phyloP scores from a whole-genome alignment of 2,888 invertebrate genomes.

The Capitulum mitella region DNA sequence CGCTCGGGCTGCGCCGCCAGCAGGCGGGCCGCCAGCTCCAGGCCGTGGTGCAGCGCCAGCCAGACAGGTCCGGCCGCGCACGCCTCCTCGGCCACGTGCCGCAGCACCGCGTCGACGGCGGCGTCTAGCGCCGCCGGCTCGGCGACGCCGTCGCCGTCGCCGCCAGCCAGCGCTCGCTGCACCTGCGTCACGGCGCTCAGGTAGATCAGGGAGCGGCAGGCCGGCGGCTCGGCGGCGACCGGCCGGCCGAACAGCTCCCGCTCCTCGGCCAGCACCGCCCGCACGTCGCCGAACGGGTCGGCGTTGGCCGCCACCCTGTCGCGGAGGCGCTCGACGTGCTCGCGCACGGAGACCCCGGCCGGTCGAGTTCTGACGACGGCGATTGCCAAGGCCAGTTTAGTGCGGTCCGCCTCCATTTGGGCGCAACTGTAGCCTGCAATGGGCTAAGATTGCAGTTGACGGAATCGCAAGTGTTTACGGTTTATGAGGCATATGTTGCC shows the following conservation, averaged over 20 bases:
- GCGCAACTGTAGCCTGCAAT: neutral
- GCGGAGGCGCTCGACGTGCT: neutral
- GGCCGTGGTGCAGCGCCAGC: slow-evolving; percentile 1
- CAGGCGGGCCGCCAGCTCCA: neutral
- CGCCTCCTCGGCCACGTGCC: neutral
- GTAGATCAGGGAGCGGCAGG: neutral
- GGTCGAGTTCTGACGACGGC: neutral
- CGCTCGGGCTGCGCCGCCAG: neutral
- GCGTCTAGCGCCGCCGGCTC: neutral
- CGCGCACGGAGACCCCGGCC: neutral
- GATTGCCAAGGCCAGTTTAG: neutral
- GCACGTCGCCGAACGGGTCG: neutral
- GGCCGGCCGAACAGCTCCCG: neutral
- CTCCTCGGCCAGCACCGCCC: neutral
- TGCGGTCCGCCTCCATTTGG: neutral
- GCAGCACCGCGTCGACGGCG: neutral
- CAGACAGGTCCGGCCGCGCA: neutral
- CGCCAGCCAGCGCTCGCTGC: neutral
- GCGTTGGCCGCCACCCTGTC: neutral
- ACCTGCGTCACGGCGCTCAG: neutral
- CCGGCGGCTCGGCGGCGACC: neutral
- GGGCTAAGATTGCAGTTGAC: too few relatives aligned
- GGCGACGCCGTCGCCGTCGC: neutral
- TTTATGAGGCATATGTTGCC: too few relatives aligned
- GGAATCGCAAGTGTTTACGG: too few relatives aligned